Evolutionary conservation across 2,113 vertebrate species (phyloP).

Genomic region (Lontra canadensis): DNA sequence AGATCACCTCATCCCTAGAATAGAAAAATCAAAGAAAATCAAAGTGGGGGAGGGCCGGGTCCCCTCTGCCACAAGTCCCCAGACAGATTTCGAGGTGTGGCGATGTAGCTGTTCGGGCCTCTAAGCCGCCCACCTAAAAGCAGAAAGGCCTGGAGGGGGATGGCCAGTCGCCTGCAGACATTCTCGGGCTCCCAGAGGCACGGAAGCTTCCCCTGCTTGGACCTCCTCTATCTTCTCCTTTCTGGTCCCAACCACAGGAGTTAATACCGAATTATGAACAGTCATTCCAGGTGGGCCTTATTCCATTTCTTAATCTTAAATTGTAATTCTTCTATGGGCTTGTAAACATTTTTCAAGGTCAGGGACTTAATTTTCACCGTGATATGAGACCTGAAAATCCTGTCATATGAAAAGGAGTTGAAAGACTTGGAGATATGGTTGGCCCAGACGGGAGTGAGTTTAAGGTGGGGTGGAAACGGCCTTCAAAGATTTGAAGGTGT

Average conservation of each 20-base stretch:
- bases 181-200: fast-evolving
- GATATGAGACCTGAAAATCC: neutral
- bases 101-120: fast-evolving
- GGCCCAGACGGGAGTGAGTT: fast-evolving
- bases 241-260: neutral
- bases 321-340: neutral
- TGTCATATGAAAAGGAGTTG: slow-evolving; percentile 26
- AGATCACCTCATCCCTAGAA: slow-evolving; percentile 82
- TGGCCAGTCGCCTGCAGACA: fast-evolving
- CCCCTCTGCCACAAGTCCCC: neutral
- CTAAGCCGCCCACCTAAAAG: fast-evolving
- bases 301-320: neutral
- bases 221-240: neutral
- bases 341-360: slow-evolving; percentile 28
- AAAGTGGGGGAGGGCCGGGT: neutral
- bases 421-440: neutral
- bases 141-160: neutral
- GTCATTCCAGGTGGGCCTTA: neutral
- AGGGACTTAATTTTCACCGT: neutral
- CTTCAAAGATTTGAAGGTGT: neutral
- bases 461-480: fast-evolving
- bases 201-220: fast-evolving
- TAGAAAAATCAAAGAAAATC: slow-evolving; percentile 74
- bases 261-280: neutral
- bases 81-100: neutral